Evolutionary conservation across 37 sponge, comb jelly and placozoan genomes (phyloP).

Genomic region (Aphrocallistes beatrix): DNA sequence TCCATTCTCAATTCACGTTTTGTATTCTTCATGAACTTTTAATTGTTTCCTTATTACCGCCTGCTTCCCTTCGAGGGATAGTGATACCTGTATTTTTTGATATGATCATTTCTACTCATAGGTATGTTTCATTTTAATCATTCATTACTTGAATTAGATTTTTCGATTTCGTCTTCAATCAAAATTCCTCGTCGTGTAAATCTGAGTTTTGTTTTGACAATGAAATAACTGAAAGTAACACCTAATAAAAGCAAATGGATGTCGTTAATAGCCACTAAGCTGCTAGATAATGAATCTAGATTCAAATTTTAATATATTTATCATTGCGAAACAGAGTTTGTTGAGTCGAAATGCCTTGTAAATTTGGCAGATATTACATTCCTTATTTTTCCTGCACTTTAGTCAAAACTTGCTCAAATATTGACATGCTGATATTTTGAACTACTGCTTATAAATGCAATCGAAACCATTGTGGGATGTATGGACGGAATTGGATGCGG

Average conservation of each 20-base stretch:
- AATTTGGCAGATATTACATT: too few species aligned
- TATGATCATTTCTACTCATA: not conserved
- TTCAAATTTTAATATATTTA: too few species aligned
- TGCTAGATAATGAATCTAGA: too few species aligned
- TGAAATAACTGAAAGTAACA: not conserved
- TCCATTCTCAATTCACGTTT: not conserved
- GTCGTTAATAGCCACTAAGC: too few species aligned
- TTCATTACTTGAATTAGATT: not conserved
- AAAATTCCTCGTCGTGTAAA: not conserved
- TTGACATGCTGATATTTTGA: too few species aligned
- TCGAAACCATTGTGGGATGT: too few species aligned
- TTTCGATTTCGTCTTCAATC: not conserved
- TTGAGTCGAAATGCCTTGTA: too few species aligned
- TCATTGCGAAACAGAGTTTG: too few species aligned
- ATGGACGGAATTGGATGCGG: too few species aligned
- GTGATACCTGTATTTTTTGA: not conserved
- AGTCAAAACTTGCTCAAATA: too few species aligned
- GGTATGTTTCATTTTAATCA: not conserved
- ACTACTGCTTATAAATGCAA: too few species aligned
- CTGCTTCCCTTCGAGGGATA: not conserved
- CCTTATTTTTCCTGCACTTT: too few species aligned
- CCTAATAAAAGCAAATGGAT: not conserved
- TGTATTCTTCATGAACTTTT: not conserved
- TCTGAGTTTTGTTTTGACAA: not conserved
- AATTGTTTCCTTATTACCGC: not conserved